phyloP scores from a whole-genome alignment of 2,797 vertebrate species.

The Apogon hyalosoma region DNA sequence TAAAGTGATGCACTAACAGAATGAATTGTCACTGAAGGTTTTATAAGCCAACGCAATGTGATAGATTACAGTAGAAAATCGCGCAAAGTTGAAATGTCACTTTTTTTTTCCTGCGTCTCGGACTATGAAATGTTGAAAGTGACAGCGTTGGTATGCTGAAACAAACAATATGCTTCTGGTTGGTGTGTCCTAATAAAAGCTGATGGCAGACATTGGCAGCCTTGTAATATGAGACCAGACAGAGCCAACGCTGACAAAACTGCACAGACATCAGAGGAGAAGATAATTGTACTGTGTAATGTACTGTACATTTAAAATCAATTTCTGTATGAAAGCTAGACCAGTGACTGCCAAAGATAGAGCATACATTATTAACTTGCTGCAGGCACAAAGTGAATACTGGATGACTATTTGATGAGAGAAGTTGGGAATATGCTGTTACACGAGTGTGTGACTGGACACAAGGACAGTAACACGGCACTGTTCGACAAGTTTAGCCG shows the following conservation, averaged over 20 bases:
- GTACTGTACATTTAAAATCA: slow-evolving; percentile 58
- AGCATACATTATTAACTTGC: slow-evolving; percentile 64
- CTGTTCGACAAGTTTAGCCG: slow-evolving; percentile 17
- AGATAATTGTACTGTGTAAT: slow-evolving; percentile 43
- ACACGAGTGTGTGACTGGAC: slow-evolving; percentile 28
- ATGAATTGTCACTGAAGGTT: slow-evolving; percentile 23
- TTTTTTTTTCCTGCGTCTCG: slow-evolving; percentile 3
- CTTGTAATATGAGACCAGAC: slow-evolving; percentile 9
- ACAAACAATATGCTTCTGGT: not conserved
- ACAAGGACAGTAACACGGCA: slow-evolving; percentile 12
- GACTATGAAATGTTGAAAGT: not conserved
- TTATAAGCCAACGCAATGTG: slow-evolving; percentile 24
- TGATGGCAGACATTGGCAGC: slow-evolving; percentile 13
- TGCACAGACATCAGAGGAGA: slow-evolving; percentile 3
- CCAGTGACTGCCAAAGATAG: slow-evolving; percentile 51
- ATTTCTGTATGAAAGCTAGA: slow-evolving; percentile 45
- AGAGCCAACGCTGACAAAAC: slow-evolving; percentile 24
- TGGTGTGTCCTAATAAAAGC: slow-evolving; percentile 14
- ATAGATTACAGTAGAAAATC: slow-evolving; percentile 28
- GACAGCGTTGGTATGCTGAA: slow-evolving; percentile 3
- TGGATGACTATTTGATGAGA: slow-evolving; percentile 55
- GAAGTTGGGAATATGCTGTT: slow-evolving; percentile 46
- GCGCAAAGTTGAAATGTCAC: slow-evolving; percentile 10
- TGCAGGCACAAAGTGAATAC: slow-evolving; percentile 50
- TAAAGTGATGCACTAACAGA: slow-evolving; percentile 37